Base-by-base conservation (phyloP, 2,888 invertebrate genomes). In the Eurytoma adleriae region DNA sequence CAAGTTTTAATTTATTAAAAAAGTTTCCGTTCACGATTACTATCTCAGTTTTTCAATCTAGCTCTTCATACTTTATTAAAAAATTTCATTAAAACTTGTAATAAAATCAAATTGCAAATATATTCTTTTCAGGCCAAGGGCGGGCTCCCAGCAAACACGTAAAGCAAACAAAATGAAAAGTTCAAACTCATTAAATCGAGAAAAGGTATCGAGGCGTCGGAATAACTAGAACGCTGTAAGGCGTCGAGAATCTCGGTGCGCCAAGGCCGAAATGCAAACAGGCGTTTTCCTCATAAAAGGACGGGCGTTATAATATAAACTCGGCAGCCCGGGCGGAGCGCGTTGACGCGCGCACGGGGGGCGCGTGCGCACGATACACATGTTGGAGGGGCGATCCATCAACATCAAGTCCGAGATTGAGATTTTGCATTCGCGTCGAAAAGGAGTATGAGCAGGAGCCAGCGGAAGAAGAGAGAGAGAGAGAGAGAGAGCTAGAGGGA, bases 341-440 rank as follows among this genome's bases (percentile, higher is more conserved):
- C 18, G 18, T 18, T 48, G 40, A 64, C 67, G 7, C 48, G 12
- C 16, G 30, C 30, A 66, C 18, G 13, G 24, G 18, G 56, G 48
- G 50, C 27, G 56, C n/a, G 24, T 16, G 30, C 16, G 10, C n/a
- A 20, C 61, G 30, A 18, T 61, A 20, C 61, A 30, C 50, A 62
- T 7, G 54, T 57, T 20, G 40, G 16, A 66, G 67, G 3, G 75
- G 78, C 84, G 83, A 87, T 86, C 85, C 84, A 86, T 87, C 86
- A 85, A 83, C 85, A 83, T 85, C 85, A 86, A 70, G 59, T 52
- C 80, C 72, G 83, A 86, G 84, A 86, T 87, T 86, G 85, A 86
- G 85, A 86, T 83, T 85, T 85, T 84, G 80, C 78, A 84, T 84
- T 85, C 83, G 83, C 82, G 84, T 84, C 85, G 50, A 48, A 27